Base-by-base conservation (phyloP, 2,797 vertebrate genomes). In the Zenarchopterus dispar region DNA sequence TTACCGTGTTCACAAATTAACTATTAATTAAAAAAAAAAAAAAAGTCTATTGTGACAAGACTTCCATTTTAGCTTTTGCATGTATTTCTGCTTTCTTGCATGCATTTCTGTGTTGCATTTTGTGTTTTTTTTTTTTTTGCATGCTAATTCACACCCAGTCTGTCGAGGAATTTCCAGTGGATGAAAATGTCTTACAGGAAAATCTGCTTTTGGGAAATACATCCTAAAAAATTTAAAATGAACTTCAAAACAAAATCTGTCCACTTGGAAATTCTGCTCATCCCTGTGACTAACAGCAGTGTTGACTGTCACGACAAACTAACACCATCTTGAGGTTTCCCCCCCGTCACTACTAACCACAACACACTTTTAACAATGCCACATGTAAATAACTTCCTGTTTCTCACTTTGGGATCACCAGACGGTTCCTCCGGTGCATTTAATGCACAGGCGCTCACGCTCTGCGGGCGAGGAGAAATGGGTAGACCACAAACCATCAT, bases 401-500 rank as follows among this genome's bases (percentile, higher is more conserved):
- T 63, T 73, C 59, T 81, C 78, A 66, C 86, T 84, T 77, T 87
- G 79, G 80, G 92, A 82, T 85, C 88, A 73, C 81, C 92, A 98
- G 97, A 95, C 82, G 0, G 89, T 72, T 17, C 84, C 89, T 19
- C 94, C 89, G 0, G 91, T 94, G 54, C 94, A 87, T 49, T 91
- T 92, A 49, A 77, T 85, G 46, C 95, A 96, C 91, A 91, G 96
- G 58, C 96, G 95, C 52, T 99, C 96, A 0, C 95, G 93, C 79
- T 99, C 97, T 0, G 96, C 95, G 10, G 95, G 96, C 75, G 93
- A 88, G 61, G 96, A 97, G 89, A 93, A 95, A 88, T 98, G 97
- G 97, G 96, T 98, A 76, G 97, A 97, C 91, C 97, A 98, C 88
- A 96, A 95, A 73, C 97, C 97, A 0, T 4, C 92, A 31, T 92